Evolutionary conservation across 2,797 vertebrate species (phyloP), one percentile per base, ranked within the genome.

Genomic region (Sebastes alutus): DNA sequence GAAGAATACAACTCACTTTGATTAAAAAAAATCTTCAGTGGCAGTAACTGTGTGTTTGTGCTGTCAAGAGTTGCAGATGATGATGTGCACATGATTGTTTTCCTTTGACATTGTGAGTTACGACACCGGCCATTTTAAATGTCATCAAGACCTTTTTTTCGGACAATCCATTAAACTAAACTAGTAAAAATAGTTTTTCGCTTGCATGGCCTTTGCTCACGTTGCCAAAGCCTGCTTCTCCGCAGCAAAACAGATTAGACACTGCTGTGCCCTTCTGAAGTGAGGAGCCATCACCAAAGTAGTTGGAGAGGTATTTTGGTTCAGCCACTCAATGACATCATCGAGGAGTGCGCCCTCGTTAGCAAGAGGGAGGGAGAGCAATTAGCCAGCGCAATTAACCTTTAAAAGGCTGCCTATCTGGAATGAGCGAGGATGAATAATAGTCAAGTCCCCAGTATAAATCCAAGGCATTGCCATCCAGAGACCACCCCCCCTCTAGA

Each of bases 381-480:
- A 96, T 96, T 96, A 95, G 89, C 92, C 72, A 25, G 80, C 8
- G 93, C 94, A 95, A 94, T 96, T 96, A 96, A 95, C 95, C 95
- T 96, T 95, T 95, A 90, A 92, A 94, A 86, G 90, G 90, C 89
- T 92, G 87, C 89, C 91, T 87, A 92, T 94, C 91, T 92, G 88
- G 79, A 93, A 92, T 86, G 94, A 91, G 91, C 77, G 30, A 33
- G 85, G 85, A 95, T 95, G 93, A 96, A 94, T 93, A 86, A 96
- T 93, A 70, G 94, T 85, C 84, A 60, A 87, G 86, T 80, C 72
- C 38, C 74, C n/a, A 64, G 86, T 92, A 96, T 96, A 95, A 95
- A 96, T 96, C 95, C 92, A 85, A 85, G 29, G 75, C 88, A 82
- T 84, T 89, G 91, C 90, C 87, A 88, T 91, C 87, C 85, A 64